Base-by-base conservation (phyloP, 2,888 invertebrate species). In the Sarcophaga variegata region DNA sequence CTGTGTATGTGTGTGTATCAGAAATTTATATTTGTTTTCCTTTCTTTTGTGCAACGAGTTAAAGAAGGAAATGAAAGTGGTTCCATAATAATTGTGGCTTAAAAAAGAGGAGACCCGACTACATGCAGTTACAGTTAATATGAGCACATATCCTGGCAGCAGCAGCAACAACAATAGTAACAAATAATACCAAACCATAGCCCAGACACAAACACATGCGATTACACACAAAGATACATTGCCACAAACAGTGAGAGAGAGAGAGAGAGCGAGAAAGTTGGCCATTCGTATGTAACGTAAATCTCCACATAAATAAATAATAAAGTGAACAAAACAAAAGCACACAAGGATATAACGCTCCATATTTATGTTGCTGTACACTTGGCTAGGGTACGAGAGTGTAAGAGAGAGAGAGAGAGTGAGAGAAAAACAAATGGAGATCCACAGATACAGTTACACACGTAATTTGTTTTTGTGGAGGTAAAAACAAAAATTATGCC, bases 41-140 rank as follows among this genome's bases (percentile, higher is more conserved):
- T 5, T 45, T 76, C 54, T 20, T 49, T 27, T 54, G 5, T 54
- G 66, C 71, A 66, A 63, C 72, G 77, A 84, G 84, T 71, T 70
- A 71, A 78, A 83, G 70, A 81, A 74, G 87, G 84, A 87, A 78
- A 87, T 87, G 81, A 87, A 84, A 87, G 84, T 84, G 84, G 87
- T 84, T 84, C 84, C 81, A 87, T 87, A 84, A 87, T 87, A 84
- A 81, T 84, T 84, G 87, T 78, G 87, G 87, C 84, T 81, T 84
- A 81, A 83, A 84, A 84, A 77, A 81, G 75, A 81, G 75, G 74
- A 66, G 4, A 66, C n/a, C 17, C n/a, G 54, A 45, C 45, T 54
- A 80, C 17, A 63, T 10, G 67, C 67, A 83, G 75, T 84, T 84
- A 71, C 76, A 80, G 69, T 70, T 70, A 70, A 70, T 70, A 71